These are phyloP conservation scores for Panzeria rudis DNA, from an alignment of 2,888 invertebrate genomes.

Conservation along the genomic window DNA sequence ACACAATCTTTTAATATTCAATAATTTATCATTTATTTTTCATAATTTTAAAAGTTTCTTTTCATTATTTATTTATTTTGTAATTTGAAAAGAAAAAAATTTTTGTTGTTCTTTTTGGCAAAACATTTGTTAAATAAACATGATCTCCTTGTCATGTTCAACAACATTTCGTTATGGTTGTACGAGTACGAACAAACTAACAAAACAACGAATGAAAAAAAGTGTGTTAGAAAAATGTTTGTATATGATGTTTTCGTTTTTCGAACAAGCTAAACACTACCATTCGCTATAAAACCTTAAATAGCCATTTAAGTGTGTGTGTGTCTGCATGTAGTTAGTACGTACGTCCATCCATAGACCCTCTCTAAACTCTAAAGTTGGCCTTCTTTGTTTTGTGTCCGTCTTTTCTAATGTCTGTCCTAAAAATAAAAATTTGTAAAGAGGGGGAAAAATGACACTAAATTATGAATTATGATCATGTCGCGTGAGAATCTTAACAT, in stretches of 20 bases:
- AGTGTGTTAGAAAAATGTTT: constrained; percentile 46
- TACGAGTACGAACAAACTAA: constrained; percentile 61
- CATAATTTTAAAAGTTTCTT: constrained; percentile 9
- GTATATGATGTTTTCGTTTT: constrained; percentile 1
- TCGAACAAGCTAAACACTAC: neutral
- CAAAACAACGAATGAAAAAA: constrained; percentile 40
- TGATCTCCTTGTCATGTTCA: constrained; percentile 73
- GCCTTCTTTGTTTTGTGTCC: constrained; percentile 46
- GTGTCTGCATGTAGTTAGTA: neutral
- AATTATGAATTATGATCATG: constrained; percentile 73
- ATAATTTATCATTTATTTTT: constrained; percentile 56
- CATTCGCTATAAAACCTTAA: constrained; percentile 22
- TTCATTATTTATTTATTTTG: constrained; percentile 26
- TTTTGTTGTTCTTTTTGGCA: constrained; percentile 55
- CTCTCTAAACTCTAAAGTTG: constrained; percentile 42
- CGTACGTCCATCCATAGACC: constrained; percentile 17
- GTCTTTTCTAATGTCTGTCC: neutral
- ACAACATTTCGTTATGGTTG: constrained; percentile 72
- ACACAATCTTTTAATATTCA: constrained; percentile 34
- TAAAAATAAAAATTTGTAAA: constrained; percentile 27
- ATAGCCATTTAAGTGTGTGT: constrained; percentile 14
- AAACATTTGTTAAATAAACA: constrained; percentile 73
- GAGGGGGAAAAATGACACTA: constrained; percentile 38
- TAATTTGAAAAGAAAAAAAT: constrained; percentile 16
- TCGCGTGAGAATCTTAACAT: constrained; percentile 72